Conservation (phyloP, 2,888 invertebrate species). For the Amblyteles armatorius region DNA sequence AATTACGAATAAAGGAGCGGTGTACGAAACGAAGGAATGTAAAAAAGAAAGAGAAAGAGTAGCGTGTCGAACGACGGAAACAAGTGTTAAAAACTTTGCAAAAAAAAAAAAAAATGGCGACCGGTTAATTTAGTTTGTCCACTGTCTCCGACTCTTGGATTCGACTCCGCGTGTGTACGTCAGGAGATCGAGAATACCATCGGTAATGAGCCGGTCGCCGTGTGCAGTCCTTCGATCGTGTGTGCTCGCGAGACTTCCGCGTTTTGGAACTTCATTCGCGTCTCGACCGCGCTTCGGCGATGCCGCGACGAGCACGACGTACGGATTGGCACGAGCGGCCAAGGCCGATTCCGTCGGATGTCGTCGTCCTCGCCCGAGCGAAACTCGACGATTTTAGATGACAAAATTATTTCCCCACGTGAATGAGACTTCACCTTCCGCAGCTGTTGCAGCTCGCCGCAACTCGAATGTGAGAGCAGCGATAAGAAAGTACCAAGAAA, state of each 20-base stretch:
- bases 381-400: neutral
- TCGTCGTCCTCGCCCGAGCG: neutral
- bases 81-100: neutral
- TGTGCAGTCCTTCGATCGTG: slow-evolving; percentile 27
- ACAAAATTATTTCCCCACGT: neutral
- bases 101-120: neutral
- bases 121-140: no score
- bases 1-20: neutral
- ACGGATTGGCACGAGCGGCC: slow-evolving; percentile 1
- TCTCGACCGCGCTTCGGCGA: neutral
- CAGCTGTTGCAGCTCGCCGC: neutral
- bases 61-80: neutral
- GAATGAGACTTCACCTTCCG: neutral
- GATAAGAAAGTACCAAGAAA: slow-evolving; percentile 30
- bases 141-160: neutral
- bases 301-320: neutral
- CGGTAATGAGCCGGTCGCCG: slow-evolving; percentile 4
- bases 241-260: slow-evolving; percentile 25
- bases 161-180: neutral
- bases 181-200: neutral
- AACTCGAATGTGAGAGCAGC: slow-evolving; percentile 17
- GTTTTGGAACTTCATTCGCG: slow-evolving; percentile 29
- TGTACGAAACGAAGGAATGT: neutral
- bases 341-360: slow-evolving; percentile 22
- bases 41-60: neutral